phyloP scores from a whole-genome alignment of 2,113 vertebrate species.

The Mormoops blainvillei region DNA sequence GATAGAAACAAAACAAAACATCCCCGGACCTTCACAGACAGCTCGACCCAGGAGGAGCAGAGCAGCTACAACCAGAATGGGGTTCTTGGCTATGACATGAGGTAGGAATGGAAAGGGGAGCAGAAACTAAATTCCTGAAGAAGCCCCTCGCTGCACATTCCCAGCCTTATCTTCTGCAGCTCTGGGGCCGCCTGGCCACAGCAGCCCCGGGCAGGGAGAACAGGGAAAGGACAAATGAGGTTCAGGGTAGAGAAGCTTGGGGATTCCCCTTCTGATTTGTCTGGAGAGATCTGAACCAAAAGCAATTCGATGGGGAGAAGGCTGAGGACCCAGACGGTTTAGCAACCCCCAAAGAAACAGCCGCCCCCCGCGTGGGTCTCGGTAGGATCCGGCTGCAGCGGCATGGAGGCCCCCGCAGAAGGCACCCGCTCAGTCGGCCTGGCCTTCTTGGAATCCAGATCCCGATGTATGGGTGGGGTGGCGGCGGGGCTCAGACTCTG shows the following conservation, averaged over 20 bases:
- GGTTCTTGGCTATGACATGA: neutral
- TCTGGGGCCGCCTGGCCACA: neutral
- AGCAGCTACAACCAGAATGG: neutral
- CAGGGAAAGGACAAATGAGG: neutral
- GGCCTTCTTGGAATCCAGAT: neutral
- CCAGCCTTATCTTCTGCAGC: constrained; percentile 42
- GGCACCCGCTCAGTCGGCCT: neutral
- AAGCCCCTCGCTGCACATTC: neutral
- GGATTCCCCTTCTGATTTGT: neutral
- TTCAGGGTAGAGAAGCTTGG: neutral
- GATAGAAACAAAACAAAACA: constrained; percentile 22
- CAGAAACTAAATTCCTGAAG: constrained; percentile 35
- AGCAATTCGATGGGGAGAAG: neutral
- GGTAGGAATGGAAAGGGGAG: neutral
- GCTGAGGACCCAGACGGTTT: neutral
- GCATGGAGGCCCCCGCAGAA: neutral
- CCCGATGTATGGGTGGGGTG: neutral
- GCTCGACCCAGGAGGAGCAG: neutral
- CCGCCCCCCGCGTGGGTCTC: rapidly evolving
- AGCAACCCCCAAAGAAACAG: neutral
- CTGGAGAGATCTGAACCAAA: constrained; percentile 9
- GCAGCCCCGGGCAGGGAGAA: neutral
- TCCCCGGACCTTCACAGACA: neutral
- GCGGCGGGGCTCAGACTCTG: neutral
- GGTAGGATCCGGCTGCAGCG: neutral